Evolutionary conservation across 1,140 invertebrate species (phyloP), one percentile per base, ranked within the genome.

Genomic region (Cotesia vestalis): DNA sequence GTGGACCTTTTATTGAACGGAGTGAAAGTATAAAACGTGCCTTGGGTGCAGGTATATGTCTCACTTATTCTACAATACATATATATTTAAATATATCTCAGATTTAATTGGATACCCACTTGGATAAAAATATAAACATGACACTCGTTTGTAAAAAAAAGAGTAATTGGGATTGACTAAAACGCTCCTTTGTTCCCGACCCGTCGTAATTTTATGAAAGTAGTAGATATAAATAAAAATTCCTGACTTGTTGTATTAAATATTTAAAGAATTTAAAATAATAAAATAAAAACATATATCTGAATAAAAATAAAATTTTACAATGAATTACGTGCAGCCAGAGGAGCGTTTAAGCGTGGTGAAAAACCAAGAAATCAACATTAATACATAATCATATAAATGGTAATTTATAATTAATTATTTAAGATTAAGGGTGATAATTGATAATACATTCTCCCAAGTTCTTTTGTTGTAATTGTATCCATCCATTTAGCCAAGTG

Each of bases 11-110:
- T 78, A 78, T 84, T 81, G 79, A 83, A 83, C 78, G 76, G 77
- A 82, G 79, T 84, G 85, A 86, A 84, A 86, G 85, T 86, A 81
- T 85, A 84, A 81, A 84, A 83, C 83, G 85, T 86, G 85, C 85
- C 85, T 86, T 86, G 79, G 80, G 84, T 86, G 78, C 84, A 85
- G 77, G 80, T 81, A 82, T 77, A 75, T 69, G 60, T 72, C 70
- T 74, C 63, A 62, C 59, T 74, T 74, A 61, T 52, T 64, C 61
- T 64, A 67, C 53, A 51, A 53, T 67, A 46, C 14, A 53, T 66
- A 46, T 38, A 64, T 40, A 69, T 60, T 46, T 52, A n/a, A 35
- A 14, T 12, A 51, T 17, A 14, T 63, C 40, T 17, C 17, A n/a
- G 59, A 60, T 51, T 80, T 81, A 9, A 46, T 79, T 76, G 74